Percentiles rank a stretch among this genome's conserved stretches.
phyloP scores from a whole-genome alignment of 2,113 vertebrate genomes.

The Microtus montanus region DNA sequence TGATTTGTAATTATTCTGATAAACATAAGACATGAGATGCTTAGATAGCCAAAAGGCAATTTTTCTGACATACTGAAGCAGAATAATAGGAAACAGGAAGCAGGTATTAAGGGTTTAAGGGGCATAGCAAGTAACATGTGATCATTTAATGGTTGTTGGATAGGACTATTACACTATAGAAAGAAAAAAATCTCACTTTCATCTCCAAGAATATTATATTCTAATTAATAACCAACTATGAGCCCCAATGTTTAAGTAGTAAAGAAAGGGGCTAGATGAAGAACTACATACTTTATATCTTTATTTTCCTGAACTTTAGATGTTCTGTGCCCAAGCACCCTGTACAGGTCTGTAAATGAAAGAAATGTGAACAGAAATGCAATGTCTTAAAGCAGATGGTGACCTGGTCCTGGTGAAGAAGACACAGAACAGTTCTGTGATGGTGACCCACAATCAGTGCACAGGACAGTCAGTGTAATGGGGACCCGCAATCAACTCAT shows the following conservation, averaged over 20 bases:
- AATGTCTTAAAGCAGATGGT: conserved; percentile 2
- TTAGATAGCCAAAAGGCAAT: background rate
- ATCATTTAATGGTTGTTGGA: background rate
- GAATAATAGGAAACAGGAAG: background rate
- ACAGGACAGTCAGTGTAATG: background rate
- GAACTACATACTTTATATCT: background rate
- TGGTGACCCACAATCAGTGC: background rate
- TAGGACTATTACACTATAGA: background rate
- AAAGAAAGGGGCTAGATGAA: conserved; percentile 11
- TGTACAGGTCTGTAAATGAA: conserved; percentile 16
- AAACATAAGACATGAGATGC: background rate
- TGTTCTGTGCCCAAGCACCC: background rate
- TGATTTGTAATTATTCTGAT: background rate
- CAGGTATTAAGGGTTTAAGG: background rate
- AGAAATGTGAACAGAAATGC: conserved; percentile 21
- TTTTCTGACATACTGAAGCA: background rate
- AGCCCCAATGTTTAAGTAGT: background rate
- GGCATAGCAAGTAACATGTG: background rate
- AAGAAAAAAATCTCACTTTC: background rate
- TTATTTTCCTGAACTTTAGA: conserved; percentile 20
- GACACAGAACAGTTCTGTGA: background rate
- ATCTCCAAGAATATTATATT: background rate
- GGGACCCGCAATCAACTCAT: background rate
- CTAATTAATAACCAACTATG: background rate
- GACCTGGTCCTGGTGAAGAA: conserved; percentile 1